Base-by-base conservation (phyloP, 2,113 vertebrate genomes). In the Scomber colias region DNA sequence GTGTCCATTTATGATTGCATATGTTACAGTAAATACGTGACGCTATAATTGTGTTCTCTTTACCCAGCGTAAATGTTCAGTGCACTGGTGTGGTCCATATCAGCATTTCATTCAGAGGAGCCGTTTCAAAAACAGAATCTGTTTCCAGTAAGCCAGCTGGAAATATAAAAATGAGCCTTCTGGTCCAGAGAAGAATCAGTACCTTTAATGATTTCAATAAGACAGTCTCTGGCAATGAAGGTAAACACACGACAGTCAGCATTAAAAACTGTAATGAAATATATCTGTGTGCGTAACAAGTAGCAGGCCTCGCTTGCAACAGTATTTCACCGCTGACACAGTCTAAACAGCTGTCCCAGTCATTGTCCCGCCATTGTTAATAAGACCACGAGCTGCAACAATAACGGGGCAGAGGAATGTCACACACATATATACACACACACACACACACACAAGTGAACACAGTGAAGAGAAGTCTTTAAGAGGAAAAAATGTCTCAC, bases 261-360 rank as follows among this genome's bases (percentile, higher is more conserved):
- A 79, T 87, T 83, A 80, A 85, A 86, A 79, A 78, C 71, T 59
- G 76, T 78, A 71, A 89, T 80, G 77, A 77, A 81, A 84, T 45
- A 77, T 76, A 67, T 84, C 16, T 81, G 77, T 55, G 45, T 66
- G 24, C 24, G 66, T 56, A 79, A 73, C 70, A 61, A 17, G 57
- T 61, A 80, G 79, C 81, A 65, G 75, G 40, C 53, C 35, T 21
- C 0, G 12, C 79, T 75, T 73, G 55, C 35, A 40, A 40, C 51
- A 75, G 17, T 75, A 79, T 84, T 27, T 27, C 62, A 72, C 56
- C 44, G 16, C 61, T 54, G 68, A 75, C 73, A 60, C 61, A 57
- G 79, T 66, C 5, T 62, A 12, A 51, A 75, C 77, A 75, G 69
- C 68, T 79, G 82, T 61, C 48, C 61, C 71, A 48, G 45, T 61